Evolutionary conservation across 2,797 vertebrate species (phyloP), one percentile per base, ranked within the genome.

Genomic region (Acanthopagrus latus): DNA sequence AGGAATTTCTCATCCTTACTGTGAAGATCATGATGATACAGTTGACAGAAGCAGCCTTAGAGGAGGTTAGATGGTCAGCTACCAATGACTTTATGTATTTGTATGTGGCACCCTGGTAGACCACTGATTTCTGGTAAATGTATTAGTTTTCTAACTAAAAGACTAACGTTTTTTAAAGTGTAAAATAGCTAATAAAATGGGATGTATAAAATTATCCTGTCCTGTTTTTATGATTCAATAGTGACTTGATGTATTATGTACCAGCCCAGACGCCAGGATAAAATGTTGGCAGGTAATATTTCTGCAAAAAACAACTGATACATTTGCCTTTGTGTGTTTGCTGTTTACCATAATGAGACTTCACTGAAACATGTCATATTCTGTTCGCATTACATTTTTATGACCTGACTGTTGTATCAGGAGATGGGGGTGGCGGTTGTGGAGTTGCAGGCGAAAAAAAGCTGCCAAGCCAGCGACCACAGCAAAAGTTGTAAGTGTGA

Each of bases 181-280:
- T 64, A 2, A 67, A 65, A 18, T 46, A 25, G 10, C 47, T 77
- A 85, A 88, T 85, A 78, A 88, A 86, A 78, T 38, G 0, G 0
- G 0, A n/a, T 20, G 1, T 20, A 7, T 58, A 18, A 13, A 23
- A 44, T 0, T 43, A 21, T 57, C 8, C 29, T 44, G 12, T 51
- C 1, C 16, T 58, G 58, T 63, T 80, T 67, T 33, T 79, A 17
- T 33, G 1, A 18, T 29, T 18, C 65, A n/a, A 23, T 25, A 10
- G 10, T 47, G 16, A 23, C 20, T 33, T 29, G 9, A 57, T 43
- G 18, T 60, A 17, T 29, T 7, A 57, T 46, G 16, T 60, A 17
- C 46, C 38, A 38, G 38, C 38, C 38, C 38, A 38, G 38, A 38
- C 9, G 38, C 8, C 38, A 38, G 38, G 38, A 38, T 38, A 10